Evolutionary conservation across 2,888 invertebrate genomes (phyloP).

Genomic region (Cerceris rybyensis): DNA sequence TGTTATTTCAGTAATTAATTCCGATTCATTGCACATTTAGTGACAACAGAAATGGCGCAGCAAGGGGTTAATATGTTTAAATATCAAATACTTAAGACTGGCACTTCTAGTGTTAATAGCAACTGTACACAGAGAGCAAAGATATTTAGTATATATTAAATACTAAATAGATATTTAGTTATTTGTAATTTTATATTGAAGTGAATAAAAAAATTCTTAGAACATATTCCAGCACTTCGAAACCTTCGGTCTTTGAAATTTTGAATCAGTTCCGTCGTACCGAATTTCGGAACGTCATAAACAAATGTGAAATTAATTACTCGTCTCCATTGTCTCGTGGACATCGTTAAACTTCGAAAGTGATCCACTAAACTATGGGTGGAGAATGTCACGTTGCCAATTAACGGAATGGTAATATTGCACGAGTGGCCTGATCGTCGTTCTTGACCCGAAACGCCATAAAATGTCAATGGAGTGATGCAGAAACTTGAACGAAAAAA

Average conservation of each 20-base stretch:
- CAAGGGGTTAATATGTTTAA: no score
- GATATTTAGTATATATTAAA: no score
- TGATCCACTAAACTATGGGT: constrained; percentile 54
- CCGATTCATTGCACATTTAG: no score
- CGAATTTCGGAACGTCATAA: background rate
- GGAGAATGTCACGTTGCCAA: constrained; percentile 74
- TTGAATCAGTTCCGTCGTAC: background rate
- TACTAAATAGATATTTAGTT: no score
- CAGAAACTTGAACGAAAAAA: constrained; percentile 59
- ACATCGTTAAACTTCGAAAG: constrained; percentile 68
- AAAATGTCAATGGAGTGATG: constrained; percentile 74
- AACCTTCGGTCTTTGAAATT: background rate
- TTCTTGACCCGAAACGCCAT: constrained; percentile 70
- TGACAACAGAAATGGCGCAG: no score
- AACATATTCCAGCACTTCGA: background rate
- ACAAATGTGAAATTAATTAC: constrained; percentile 28
- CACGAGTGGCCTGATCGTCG: constrained; percentile 56
- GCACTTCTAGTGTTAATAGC: no score
- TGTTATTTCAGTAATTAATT: no score
- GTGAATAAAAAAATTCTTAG: background rate
- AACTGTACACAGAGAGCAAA: no score
- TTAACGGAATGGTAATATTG: constrained; percentile 73
- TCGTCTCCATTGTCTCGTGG: constrained; percentile 21
- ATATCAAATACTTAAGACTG: no score
- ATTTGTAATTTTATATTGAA: no score